A percentile compares a stretch with the other conserved stretches of the same genome.
Conservation (phyloP, 2,797 vertebrate species). For the Macropodus opercularis region DNA sequence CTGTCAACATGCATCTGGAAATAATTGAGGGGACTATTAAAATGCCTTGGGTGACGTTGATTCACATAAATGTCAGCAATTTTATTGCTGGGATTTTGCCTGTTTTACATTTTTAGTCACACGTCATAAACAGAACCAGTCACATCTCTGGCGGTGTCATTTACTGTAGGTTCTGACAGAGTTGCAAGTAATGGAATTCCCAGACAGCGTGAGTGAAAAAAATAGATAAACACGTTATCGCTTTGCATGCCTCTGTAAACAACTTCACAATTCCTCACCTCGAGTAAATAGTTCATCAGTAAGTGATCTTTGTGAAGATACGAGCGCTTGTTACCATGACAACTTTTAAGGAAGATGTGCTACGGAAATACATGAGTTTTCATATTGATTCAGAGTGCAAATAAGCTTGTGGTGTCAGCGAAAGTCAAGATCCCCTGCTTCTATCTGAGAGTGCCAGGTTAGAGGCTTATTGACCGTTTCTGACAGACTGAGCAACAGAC, state of each 20-base stretch:
- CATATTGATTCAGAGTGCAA: conserved; percentile 45
- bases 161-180: no score
- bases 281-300: conserved; percentile 38
- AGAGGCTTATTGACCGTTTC: conserved; percentile 69
- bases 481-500: conserved; percentile 73
- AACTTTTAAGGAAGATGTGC: conserved; percentile 42
- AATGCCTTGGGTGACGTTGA: conserved; percentile 67
- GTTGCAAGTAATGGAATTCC: conserved; percentile 24
- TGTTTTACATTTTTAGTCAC: conserved; percentile 64
- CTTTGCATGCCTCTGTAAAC: conserved; percentile 4
- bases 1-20: conserved; percentile 72
- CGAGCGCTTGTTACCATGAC: conserved; percentile 52
- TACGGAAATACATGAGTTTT: conserved; percentile 37
- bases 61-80: conserved; percentile 65
- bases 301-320: conserved; percentile 49
- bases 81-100: conserved; percentile 65
- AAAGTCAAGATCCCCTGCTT: conserved; percentile 41
- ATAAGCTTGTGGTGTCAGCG: conserved; percentile 49
- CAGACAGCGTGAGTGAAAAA: conserved; percentile 46
- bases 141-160: conserved; percentile 38
- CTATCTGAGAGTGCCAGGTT: conserved; percentile 61
- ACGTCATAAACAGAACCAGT: conserved; percentile 53
- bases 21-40: conserved; percentile 76
- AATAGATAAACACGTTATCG: conserved; percentile 10
- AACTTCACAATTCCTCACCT: conserved; percentile 17